These are phyloP conservation scores for Dexiosoma caninum DNA, from an alignment of 2,888 invertebrate genomes.

Conservation along the genomic window DNA sequence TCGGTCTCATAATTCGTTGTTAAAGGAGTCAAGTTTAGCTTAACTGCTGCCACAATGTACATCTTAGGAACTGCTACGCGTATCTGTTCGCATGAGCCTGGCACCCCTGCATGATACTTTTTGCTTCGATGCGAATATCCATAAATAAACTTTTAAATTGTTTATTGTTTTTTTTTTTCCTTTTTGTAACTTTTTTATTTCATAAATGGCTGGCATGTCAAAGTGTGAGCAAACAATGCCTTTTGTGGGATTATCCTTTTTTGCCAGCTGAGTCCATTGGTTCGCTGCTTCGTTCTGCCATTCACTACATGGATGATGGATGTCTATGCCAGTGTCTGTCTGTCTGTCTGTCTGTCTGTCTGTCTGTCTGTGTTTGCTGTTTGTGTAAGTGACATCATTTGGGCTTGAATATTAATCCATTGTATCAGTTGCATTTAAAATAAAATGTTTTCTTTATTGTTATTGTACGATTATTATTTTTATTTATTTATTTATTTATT, in stretches of 20 bases:
- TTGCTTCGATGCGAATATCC: neutral
- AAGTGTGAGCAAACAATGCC: constrained; percentile 66
- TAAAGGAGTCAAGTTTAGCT: constrained; percentile 17
- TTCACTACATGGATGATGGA: neutral
- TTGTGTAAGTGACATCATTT: constrained; percentile 1
- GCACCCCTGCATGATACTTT: neutral
- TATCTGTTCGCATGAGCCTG: neutral
- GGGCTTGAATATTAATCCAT: constrained; percentile 12
- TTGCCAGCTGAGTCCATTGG: constrained; percentile 70
- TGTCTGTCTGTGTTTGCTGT: neutral
- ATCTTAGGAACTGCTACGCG: neutral
- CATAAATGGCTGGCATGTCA: constrained; percentile 48
- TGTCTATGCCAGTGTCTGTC: neutral
- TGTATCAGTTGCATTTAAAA: constrained; percentile 33
- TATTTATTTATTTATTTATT: constrained; percentile 12
- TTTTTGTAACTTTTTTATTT: constrained; percentile 1
- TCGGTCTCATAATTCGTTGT: constrained; percentile 1
- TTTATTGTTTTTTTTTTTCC: neutral
- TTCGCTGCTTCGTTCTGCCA: neutral
- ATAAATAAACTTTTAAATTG: constrained; percentile 30
- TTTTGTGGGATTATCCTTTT: constrained; percentile 71
- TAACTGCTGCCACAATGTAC: neutral
- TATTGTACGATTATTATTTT: neutral
- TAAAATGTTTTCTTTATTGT: constrained; percentile 3
- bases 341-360: neutral